Percentiles rank a stretch among this genome's conserved stretches.
These are phyloP conservation scores for Glossophaga mutica DNA, from an alignment of 2,797 vertebrate species.

Conservation along the genomic window DNA sequence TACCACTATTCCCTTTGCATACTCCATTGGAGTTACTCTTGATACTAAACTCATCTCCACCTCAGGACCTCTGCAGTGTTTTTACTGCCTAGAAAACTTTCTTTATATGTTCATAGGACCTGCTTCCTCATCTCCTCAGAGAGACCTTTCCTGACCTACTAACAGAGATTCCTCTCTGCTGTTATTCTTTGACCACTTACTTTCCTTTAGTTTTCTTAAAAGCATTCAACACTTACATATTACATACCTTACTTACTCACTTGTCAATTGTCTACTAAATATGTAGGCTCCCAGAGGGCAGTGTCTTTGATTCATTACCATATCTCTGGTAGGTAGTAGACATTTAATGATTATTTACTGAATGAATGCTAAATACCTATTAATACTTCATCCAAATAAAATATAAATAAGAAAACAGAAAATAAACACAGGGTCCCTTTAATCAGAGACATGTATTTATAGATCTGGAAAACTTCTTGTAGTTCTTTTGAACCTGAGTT, in stretches of 20 bases:
- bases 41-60: neutral
- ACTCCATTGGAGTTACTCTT: neutral
- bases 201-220: neutral
- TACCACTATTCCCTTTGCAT: neutral
- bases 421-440: neutral
- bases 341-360: neutral
- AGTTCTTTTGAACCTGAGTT: constrained; percentile 20
- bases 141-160: neutral
- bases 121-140: neutral
- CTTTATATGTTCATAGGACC: neutral
- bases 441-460: neutral
- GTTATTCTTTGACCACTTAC: neutral
- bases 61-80: neutral
- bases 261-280: neutral
- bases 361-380: neutral
- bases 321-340: neutral
- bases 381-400: neutral
- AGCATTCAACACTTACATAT: neutral
- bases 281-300: neutral
- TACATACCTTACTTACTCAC: neutral
- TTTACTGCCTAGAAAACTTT: neutral
- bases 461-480: neutral
- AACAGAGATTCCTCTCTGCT: neutral
- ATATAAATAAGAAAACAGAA: neutral
- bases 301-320: neutral